phyloP scores from a whole-genome alignment of 2,888 invertebrate species.

The Galeruca laticollis region DNA sequence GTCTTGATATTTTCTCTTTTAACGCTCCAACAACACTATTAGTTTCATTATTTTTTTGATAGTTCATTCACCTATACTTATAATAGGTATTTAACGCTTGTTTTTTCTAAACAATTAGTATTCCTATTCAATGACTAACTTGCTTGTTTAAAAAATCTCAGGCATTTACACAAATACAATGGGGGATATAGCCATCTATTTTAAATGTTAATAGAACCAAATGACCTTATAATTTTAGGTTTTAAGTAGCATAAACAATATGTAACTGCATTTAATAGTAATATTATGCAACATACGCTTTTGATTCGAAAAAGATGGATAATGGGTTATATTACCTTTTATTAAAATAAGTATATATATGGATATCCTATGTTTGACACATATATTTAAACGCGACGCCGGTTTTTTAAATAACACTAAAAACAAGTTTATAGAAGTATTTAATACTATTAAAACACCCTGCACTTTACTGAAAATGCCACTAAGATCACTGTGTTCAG shows the following conservation, averaged over 20 bases:
- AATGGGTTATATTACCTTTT: slow-evolving; percentile 20
- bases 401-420: slow-evolving; percentile 11
- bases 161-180: too few relatives aligned
- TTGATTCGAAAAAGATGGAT: not conserved
- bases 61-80: too few relatives aligned
- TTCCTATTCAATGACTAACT: too few relatives aligned
- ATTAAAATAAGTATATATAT: not conserved
- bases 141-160: too few relatives aligned
- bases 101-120: too few relatives aligned
- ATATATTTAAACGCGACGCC: slow-evolving; percentile 12
- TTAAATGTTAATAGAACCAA: too few relatives aligned
- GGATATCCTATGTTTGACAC: slow-evolving; percentile 15
- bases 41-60: too few relatives aligned
- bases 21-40: not conserved
- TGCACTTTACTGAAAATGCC: slow-evolving; percentile 20
- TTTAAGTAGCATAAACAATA: not conserved
- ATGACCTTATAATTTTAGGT: too few relatives aligned
- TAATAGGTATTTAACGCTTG: too few relatives aligned
- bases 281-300: slow-evolving; percentile 19
- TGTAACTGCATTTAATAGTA: slow-evolving; percentile 1
- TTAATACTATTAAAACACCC: slow-evolving; percentile 22
- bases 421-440: slow-evolving; percentile 15
- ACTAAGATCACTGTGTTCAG: slow-evolving; percentile 25
- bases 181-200: too few relatives aligned
- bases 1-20: not conserved